These are phyloP conservation scores for Egretta garzetta DNA, from an alignment of 2,113 vertebrate genomes.

Conservation along the genomic window DNA sequence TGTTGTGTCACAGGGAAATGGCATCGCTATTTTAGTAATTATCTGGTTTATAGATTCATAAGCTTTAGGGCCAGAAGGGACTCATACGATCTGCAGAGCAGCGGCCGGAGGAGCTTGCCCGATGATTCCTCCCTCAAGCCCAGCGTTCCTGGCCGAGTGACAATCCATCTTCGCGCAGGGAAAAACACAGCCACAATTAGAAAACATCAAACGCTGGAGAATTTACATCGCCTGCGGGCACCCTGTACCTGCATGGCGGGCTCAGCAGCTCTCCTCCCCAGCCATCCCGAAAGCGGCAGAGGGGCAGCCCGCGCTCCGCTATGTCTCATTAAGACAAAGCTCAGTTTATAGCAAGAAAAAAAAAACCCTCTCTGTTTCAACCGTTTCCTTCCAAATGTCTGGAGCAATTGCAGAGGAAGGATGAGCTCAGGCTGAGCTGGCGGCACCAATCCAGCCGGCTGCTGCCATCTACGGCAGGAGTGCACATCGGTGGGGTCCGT, in stretches of 20 bases:
- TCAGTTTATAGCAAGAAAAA: not conserved
- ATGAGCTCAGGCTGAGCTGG: not conserved
- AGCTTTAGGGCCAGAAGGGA: not conserved
- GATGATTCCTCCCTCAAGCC: not conserved
- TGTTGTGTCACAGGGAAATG: not conserved
- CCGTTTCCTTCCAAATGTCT: not conserved
- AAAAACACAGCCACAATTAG: not conserved
- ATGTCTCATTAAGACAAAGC: not conserved
- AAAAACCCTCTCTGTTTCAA: not conserved
- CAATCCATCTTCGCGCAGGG: not conserved
- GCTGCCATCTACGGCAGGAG: not conserved
- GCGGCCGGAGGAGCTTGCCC: not conserved
- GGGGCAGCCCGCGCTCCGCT: not conserved
- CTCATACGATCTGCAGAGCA: not conserved
- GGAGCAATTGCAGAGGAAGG: not conserved
- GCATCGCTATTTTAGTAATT: constrained; percentile 20
- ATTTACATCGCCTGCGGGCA: too few species aligned
- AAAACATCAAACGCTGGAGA: not conserved
- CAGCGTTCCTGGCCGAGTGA: not conserved
- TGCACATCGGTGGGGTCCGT: fast-evolving
- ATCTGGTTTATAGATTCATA: constrained; percentile 27
- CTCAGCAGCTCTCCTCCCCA: not conserved
- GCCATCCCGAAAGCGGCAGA: fast-evolving
- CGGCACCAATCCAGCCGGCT: not conserved
- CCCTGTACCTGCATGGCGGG: fast-evolving